These are phyloP conservation scores for Sympetrum striolatum DNA, from an alignment of 2,888 invertebrate genomes.

Conservation along the genomic window DNA sequence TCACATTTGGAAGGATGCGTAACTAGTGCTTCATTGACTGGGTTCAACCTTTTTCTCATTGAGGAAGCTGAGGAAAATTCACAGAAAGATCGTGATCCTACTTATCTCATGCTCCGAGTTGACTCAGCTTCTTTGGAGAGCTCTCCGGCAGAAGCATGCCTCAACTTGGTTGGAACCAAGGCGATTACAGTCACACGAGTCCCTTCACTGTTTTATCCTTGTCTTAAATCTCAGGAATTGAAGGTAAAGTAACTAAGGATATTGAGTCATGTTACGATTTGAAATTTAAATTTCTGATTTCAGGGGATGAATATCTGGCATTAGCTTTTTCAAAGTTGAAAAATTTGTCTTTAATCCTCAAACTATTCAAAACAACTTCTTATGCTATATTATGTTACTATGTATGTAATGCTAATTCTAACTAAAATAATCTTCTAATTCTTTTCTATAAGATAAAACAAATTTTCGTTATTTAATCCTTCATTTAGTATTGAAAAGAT, in stretches of 20 bases:
- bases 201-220: conserved; percentile 63
- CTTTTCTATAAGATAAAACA: no score
- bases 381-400: no score
- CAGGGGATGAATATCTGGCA: no score
- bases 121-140: conserved; percentile 72
- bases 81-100: conserved; percentile 54
- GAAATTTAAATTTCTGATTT: no score
- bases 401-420: no score
- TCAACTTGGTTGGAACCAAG: conserved; percentile 71
- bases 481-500: no score
- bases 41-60: conserved; percentile 38
- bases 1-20: conserved; percentile 18
- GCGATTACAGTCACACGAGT: conserved; percentile 65
- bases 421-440: no score
- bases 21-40: conserved; percentile 21
- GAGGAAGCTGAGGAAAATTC: conserved; percentile 1
- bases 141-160: conserved; percentile 62
- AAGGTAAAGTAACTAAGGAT: conserved; percentile 51
- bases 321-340: no score
- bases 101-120: conserved; percentile 72
- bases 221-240: conserved; percentile 62
- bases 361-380: no score
- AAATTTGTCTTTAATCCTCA: no score
- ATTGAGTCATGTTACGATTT: no score
- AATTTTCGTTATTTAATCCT: no score